Conservation (phyloP, 2,113 vertebrate genomes). For the Otocyon megalotis region DNA sequence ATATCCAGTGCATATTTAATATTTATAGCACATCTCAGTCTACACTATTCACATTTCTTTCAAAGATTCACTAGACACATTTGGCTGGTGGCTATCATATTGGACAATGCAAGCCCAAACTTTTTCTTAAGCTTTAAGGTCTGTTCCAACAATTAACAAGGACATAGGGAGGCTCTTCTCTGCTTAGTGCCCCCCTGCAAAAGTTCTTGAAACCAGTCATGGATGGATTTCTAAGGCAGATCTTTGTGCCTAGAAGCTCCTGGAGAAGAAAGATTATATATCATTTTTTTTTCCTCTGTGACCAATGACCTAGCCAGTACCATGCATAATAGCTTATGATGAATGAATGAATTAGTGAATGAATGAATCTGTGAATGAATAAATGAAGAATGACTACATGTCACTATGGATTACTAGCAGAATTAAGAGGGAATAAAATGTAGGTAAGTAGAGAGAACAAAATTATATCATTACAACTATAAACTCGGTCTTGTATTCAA, state of each 20-base stretch:
- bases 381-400: background rate
- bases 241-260: background rate
- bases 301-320: background rate
- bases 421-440: background rate
- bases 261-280: background rate
- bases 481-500: background rate
- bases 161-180: background rate
- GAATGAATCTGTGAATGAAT: background rate
- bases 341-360: background rate
- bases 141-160: background rate
- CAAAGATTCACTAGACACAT: background rate
- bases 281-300: background rate
- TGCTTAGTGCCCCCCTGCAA: background rate
- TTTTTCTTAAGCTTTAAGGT: background rate
- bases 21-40: background rate
- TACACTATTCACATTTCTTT: background rate
- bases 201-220: background rate
- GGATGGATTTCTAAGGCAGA: background rate
- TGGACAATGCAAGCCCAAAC: background rate
- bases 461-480: background rate
- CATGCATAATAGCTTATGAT: background rate
- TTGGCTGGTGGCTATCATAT: background rate
- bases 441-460: background rate
- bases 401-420: background rate
- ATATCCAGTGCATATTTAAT: background rate